A percentile compares a stretch with the other conserved stretches of the same genome.
Conservation (phyloP, 2,797 vertebrate species). For the Antennarius maculatus region DNA sequence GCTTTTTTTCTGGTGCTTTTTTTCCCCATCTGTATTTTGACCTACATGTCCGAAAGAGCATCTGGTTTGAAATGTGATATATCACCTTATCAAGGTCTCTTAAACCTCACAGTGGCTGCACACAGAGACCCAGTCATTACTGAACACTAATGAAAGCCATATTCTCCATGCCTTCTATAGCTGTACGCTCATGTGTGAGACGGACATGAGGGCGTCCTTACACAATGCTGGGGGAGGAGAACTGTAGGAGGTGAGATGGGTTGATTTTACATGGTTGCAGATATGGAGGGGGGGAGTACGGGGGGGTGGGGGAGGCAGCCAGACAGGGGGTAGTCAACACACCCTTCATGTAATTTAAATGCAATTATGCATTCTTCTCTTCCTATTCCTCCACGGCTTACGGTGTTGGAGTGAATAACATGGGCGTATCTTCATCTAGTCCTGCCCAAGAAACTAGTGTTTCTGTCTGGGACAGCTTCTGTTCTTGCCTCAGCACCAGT, state of each 20-base stretch:
- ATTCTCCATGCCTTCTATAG: conserved; percentile 21
- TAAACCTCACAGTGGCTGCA: conserved; percentile 9
- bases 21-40: not conserved
- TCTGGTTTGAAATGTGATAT: not conserved
- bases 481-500: conserved; percentile 49
- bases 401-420: conserved; percentile 54
- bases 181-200: conserved; percentile 24
- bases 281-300: conserved; percentile 24
- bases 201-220: conserved; percentile 24
- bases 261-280: conserved; percentile 54
- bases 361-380: conserved; percentile 70
- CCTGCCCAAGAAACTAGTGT: conserved; percentile 50
- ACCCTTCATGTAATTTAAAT: conserved; percentile 79
- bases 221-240: conserved; percentile 42
- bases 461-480: conserved; percentile 51
- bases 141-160: conserved; percentile 43
- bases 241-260: conserved; percentile 36
- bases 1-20: not conserved
- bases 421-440: conserved; percentile 64
- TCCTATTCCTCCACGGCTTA: conserved; percentile 31
- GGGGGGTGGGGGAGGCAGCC: conserved; percentile 48
- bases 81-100: not conserved
- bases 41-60: too few relatives aligned
- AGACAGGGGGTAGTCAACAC: conserved; percentile 62
- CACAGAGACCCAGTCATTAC: conserved; percentile 23